Percentiles rank a stretch among this genome's conserved stretches.
Evolutionary conservation across 2,113 vertebrate genomes (phyloP).

Genomic region (Scomber colias): DNA sequence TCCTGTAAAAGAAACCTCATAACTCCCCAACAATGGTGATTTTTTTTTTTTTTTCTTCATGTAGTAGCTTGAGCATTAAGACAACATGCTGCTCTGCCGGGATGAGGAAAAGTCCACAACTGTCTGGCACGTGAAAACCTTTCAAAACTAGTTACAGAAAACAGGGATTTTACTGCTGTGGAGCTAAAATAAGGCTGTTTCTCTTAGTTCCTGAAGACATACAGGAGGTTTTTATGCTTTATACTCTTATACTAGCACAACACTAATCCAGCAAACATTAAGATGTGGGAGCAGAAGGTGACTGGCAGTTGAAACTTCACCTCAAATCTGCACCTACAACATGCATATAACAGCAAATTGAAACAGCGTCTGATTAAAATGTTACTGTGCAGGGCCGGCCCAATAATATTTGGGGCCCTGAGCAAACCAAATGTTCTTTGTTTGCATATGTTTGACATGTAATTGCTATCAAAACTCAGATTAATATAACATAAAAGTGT

Average conservation of each 20-base stretch:
- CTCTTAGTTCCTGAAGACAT: constrained; percentile 29
- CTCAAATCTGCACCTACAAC: neutral
- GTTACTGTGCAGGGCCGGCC: neutral
- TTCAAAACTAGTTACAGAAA: constrained; percentile 36
- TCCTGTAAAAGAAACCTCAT: constrained; percentile 46
- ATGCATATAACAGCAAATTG: no score
- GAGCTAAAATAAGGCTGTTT: constrained; percentile 29
- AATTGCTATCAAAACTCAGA: no score
- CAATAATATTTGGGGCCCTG: neutral
- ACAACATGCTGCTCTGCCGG: constrained; percentile 23
- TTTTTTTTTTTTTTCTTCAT: neutral
- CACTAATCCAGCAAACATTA: constrained; percentile 43
- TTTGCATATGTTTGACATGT: no score
- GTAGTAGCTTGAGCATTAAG: neutral
- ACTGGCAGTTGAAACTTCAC: neutral
- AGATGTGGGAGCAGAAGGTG: constrained; percentile 30
- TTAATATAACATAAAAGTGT: no score
- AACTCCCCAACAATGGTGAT: constrained; percentile 16
- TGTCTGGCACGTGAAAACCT: constrained; percentile 21
- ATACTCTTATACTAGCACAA: constrained; percentile 18
- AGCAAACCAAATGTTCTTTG: no score
- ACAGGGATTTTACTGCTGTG: constrained; percentile 26
- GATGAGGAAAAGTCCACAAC: constrained; percentile 47
- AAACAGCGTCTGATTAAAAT: neutral
- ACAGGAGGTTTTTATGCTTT: constrained; percentile 2